Percentiles rank a stretch among this genome's conserved stretches.
phyloP scores from a whole-genome alignment of 2,888 invertebrate genomes.

The Desoria tigrina region DNA sequence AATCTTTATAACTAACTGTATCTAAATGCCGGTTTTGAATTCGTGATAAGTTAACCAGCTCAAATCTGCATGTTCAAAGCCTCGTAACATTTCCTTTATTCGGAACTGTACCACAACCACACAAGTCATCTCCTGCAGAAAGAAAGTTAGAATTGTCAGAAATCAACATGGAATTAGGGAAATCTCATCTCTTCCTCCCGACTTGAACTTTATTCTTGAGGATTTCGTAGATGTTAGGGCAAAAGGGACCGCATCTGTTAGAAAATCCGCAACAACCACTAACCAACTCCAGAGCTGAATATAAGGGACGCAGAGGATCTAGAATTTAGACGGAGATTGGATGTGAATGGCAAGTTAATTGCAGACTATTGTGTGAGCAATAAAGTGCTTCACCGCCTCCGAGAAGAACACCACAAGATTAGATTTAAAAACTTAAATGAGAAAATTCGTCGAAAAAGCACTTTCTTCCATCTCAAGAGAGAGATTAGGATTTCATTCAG shows the following conservation, averaged over 20 bases:
- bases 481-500: constrained; percentile 15
- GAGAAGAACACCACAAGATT: constrained; percentile 34
- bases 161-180: constrained; percentile 18
- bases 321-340: not conserved
- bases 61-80: too few species aligned
- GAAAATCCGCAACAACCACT: not conserved
- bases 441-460: constrained; percentile 47
- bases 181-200: constrained; percentile 31
- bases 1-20: too few species aligned
- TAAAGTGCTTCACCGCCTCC: constrained; percentile 14
- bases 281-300: too few species aligned
- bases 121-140: too few species aligned
- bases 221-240: constrained; percentile 2
- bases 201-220: constrained; percentile 42
- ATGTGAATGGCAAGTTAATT: constrained; percentile 53
- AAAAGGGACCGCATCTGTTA: not conserved
- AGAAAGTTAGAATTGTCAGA: constrained; percentile 4
- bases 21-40: too few species aligned
- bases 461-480: constrained; percentile 24
- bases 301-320: too few species aligned
- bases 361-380: constrained; percentile 49
- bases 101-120: too few species aligned
- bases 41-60: too few species aligned
- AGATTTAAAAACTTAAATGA: constrained; percentile 53
- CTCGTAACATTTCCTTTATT: too few species aligned